A percentile compares a stretch with the other conserved stretches of the same genome.
These are phyloP conservation scores for Alviniconcha strummeri DNA, from an alignment of 2,888 invertebrate genomes.

Conservation along the genomic window DNA sequence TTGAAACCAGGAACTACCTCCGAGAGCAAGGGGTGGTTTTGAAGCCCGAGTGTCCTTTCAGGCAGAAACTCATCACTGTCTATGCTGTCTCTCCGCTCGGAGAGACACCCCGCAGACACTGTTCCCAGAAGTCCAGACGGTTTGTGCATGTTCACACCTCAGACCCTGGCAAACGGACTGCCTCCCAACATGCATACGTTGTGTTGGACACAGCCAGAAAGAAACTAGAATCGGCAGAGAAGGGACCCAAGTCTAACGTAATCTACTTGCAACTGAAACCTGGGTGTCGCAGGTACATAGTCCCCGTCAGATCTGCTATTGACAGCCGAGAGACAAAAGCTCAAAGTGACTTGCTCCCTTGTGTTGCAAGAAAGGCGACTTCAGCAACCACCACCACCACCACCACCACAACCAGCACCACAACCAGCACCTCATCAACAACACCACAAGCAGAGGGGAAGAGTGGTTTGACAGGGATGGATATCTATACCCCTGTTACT, in stretches of 20 bases:
- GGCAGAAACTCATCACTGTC: not conserved
- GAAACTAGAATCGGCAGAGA: not conserved
- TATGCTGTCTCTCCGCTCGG: not conserved
- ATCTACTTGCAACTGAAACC: not conserved
- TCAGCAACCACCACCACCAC: no score
- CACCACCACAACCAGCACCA: no score
- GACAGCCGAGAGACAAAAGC: not conserved
- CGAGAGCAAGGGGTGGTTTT: not conserved
- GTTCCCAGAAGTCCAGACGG: not conserved
- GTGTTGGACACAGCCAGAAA: not conserved
- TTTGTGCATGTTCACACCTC: not conserved
- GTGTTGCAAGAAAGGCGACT: not conserved
- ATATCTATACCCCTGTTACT: slow-evolving; percentile 2
- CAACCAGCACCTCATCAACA: not conserved
- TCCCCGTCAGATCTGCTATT: not conserved
- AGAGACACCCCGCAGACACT: no score
- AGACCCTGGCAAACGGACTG: not conserved
- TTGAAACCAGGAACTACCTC: not conserved
- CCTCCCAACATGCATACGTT: not conserved
- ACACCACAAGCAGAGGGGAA: not conserved
- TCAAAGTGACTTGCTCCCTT: not conserved
- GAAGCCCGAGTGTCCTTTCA: not conserved
- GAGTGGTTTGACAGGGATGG: not conserved
- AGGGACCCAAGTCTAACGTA: not conserved
- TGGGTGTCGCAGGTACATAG: not conserved